These are phyloP conservation scores for Drosophila nigricruria DNA, from an alignment of 2,888 invertebrate species.

Conservation along the genomic window DNA sequence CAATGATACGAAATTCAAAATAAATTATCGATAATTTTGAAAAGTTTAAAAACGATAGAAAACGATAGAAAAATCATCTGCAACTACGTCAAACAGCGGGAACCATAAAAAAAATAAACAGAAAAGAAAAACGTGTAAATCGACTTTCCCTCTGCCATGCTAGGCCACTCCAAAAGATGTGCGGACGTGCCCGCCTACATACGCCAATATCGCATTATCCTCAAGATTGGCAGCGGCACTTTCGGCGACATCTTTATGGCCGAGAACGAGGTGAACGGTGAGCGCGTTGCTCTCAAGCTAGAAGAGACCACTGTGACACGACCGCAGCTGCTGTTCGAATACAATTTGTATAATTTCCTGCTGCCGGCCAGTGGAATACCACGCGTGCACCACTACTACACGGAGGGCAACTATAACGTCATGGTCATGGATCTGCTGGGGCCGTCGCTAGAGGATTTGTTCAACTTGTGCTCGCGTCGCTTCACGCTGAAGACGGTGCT, in stretches of 20 bases:
- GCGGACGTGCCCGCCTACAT: neutral
- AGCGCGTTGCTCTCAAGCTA: constrained; percentile 51
- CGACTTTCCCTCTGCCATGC: neutral
- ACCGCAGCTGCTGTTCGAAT: constrained; percentile 27
- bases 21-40: constrained; percentile 8
- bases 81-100: neutral
- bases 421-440: constrained; percentile 61
- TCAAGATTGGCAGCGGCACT: constrained; percentile 36
- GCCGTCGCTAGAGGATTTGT: constrained; percentile 43
- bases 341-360: constrained; percentile 30
- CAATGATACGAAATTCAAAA: neutral
- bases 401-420: neutral
- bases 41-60: neutral
- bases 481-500: constrained; percentile 63
- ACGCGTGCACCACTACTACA: neutral
- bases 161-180: neutral
- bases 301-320: accelerated
- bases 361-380: constrained; percentile 27
- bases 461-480: constrained; percentile 27
- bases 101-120: neutral
- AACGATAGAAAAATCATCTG: neutral
- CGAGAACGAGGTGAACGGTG: neutral
- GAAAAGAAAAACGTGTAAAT: too few species aligned
- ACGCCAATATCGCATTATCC: constrained; percentile 4
- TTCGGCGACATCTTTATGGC: constrained; percentile 49